Conservation (phyloP, 1,140 invertebrate genomes). For the Hycleus phaleratus region DNA sequence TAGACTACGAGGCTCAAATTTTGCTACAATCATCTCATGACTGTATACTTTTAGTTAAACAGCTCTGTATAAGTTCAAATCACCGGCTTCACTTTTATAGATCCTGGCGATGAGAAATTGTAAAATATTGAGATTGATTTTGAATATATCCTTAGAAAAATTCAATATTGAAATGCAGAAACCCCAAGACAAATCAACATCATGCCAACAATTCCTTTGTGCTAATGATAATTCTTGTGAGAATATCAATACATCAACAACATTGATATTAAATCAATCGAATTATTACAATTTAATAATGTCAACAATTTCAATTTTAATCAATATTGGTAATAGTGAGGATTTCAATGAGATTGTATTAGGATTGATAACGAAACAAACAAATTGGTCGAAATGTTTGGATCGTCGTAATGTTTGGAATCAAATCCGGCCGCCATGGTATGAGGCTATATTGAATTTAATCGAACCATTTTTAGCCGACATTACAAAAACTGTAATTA, state of each 20-base stretch:
- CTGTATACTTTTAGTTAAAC: conserved; percentile 1
- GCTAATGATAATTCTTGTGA: conserved; percentile 41
- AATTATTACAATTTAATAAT: conserved; percentile 38
- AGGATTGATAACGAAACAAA: conserved; percentile 47
- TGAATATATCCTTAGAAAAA: conserved; percentile 28
- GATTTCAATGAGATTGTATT: conserved; percentile 55
- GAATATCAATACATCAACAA: conserved; percentile 23
- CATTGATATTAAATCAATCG: conserved; percentile 38
- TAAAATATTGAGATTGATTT: conserved; percentile 39
- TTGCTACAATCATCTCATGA: no score
- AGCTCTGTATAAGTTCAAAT: conserved; percentile 3
- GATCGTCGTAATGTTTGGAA: conserved; percentile 70
- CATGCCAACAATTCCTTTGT: conserved; percentile 60
- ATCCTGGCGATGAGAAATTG: conserved; percentile 59
- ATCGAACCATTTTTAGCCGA: conserved; percentile 52
- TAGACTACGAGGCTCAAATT: no score
- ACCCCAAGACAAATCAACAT: conserved; percentile 22
- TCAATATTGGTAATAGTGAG: conserved; percentile 48
- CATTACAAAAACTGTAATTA: conserved; percentile 54
- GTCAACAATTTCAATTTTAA: conserved; percentile 35
- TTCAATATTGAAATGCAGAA: conserved; percentile 25
- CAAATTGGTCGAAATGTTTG: conserved; percentile 58
- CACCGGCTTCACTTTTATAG: conserved; percentile 34
- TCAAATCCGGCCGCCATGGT: conserved; percentile 63
- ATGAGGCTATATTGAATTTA: conserved; percentile 57